phyloP scores from a whole-genome alignment of 2,797 vertebrate genomes.

The Sphenodon punctatus region DNA sequence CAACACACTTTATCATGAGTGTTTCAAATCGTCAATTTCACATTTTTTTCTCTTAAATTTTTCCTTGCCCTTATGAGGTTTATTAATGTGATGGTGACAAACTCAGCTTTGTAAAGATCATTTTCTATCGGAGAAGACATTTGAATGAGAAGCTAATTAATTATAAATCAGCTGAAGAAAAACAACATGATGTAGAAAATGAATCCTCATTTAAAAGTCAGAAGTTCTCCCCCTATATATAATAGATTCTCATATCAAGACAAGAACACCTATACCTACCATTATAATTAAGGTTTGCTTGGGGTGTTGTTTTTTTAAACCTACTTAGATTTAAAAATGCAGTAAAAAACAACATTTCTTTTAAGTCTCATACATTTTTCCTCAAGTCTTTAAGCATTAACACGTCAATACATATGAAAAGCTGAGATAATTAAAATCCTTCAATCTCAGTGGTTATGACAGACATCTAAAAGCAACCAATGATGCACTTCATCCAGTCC shows the following conservation, averaged over 20 bases:
- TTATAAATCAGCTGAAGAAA: no score
- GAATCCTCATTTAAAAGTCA: neutral
- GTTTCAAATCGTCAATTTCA: no score
- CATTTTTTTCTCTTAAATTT: no score
- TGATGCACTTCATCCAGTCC: neutral
- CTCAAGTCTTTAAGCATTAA: neutral
- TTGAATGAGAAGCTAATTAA: neutral
- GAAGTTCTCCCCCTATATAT: neutral
- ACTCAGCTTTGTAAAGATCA: no score
- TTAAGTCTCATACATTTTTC: neutral
- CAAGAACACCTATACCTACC: neutral
- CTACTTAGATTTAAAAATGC: neutral
- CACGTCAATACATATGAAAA: neutral
- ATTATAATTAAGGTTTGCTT: neutral
- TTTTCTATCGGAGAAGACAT: no score
- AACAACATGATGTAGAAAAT: no score
- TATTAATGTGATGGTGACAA: no score
- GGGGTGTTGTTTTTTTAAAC: neutral
- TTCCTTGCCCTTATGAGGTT: no score
- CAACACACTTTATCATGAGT: no score
- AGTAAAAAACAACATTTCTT: neutral
- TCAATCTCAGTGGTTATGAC: neutral
- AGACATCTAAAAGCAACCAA: conserved; percentile 2
- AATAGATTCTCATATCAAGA: neutral
- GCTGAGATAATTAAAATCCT: neutral